Evolutionary conservation across 1,140 invertebrate genomes (phyloP).

Genomic region (Atta texana): DNA sequence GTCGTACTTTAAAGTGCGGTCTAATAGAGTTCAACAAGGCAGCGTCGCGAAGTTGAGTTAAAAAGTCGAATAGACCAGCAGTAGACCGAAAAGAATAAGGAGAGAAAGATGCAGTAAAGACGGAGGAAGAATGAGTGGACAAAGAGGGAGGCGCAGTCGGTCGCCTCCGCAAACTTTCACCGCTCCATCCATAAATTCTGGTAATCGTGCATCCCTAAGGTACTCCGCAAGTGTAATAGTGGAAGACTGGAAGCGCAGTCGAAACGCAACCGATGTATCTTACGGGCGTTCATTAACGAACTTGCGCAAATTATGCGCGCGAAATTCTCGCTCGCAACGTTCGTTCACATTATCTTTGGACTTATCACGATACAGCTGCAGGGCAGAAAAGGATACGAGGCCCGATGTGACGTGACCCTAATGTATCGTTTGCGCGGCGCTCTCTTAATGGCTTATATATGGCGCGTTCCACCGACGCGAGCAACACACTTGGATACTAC

Average conservation of each 20-base stretch:
- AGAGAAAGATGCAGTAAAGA: background rate
- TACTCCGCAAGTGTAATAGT: conserved; percentile 17
- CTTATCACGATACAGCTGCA: conserved; percentile 36
- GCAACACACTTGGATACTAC: conserved; percentile 51
- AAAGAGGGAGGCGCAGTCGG: background rate
- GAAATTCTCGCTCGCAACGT: conserved; percentile 44
- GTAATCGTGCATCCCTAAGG: conserved; percentile 38
- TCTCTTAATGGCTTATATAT: conserved; percentile 69
- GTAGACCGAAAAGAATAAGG: conserved; percentile 23
- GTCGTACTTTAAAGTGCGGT: background rate
- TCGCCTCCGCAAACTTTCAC: conserved; percentile 45
- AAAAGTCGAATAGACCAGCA: conserved; percentile 14
- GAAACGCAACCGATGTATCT: conserved; percentile 53
- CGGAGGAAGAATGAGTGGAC: conserved; percentile 3
- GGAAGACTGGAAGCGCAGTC: conserved; percentile 17
- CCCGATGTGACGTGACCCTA: conserved; percentile 59
- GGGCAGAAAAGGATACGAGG: conserved; percentile 4
- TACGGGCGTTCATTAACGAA: conserved; percentile 47
- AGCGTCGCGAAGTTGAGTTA: background rate
- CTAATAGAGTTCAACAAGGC: conserved; percentile 13
- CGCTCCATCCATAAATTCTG: conserved; percentile 47
- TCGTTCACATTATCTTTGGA: conserved; percentile 13
- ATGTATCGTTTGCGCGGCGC: conserved; percentile 38
- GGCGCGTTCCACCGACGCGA: conserved; percentile 26
- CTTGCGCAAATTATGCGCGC: conserved; percentile 52